Base-by-base conservation (phyloP, 2,113 vertebrate genomes). In the Gasterosteus aculeatus region DNA sequence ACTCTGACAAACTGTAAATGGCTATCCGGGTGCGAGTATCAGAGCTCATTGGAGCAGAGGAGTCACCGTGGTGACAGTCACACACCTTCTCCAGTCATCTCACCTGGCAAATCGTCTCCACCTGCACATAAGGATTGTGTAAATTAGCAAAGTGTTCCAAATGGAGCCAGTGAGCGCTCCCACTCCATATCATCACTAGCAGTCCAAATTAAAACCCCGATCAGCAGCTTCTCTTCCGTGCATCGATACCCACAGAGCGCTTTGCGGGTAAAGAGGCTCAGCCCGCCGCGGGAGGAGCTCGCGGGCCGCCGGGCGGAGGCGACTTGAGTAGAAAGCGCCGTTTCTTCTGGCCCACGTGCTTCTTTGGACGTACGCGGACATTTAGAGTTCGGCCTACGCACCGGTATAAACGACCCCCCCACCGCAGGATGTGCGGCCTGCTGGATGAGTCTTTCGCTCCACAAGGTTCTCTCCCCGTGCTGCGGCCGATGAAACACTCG, bases 91-190 rank as follows among this genome's bases (percentile, higher is more conserved):
- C 47, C 47, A 51, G 47, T 51, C 47, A 51, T 19, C 47, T 51
- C 47, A 51, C 47, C 47, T 51, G 47, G 47, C 47, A 51, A 51
- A 51, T 51, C 47, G 47, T 51, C 47, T 51, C 47, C 47, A 51
- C 47, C 47, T 51, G 47, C 47, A 51, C 47, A 51, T 51, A 51
- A 51, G 47, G 47, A 51, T 51, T 51, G 47, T 51, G 47, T 51
- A 51, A 51, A 51, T 51, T 51, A 51, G 47, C 18, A 51, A n/a
- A 51, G 47, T 51, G 42, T 44, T 15, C 8, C 3, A 51, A n/a
- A n/a, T 9, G 10, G 10, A 51, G 47, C 19, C 47, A 19, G 47
- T 19, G 47, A n/a, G 16, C 1, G 47, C 47, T 49, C 47, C 10
- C 19, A 51, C 18, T 49, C 47, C 18, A 49, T 49, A 49, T 49